These are phyloP conservation scores for Leiothrix lutea DNA, from an alignment of 2,113 vertebrate species.

Conservation along the genomic window DNA sequence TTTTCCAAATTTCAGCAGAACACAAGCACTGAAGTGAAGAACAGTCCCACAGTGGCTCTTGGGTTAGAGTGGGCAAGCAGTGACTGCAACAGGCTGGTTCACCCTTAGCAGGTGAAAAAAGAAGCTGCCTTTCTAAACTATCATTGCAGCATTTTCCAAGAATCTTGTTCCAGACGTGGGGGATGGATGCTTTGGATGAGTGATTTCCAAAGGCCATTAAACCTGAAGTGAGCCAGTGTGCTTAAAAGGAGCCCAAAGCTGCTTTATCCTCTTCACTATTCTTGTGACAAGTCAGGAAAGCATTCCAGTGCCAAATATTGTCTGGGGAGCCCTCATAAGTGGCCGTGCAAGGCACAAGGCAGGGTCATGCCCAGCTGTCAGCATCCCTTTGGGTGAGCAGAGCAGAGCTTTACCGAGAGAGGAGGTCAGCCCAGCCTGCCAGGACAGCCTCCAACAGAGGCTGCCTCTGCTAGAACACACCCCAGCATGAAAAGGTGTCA, in stretches of 20 bases:
- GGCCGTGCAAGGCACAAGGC: not conserved
- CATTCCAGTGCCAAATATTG: not conserved
- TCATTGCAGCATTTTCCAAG: not conserved
- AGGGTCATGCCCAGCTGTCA: rapidly evolving
- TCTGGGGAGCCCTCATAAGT: not conserved
- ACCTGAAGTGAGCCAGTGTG: rapidly evolving
- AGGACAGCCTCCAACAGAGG: not conserved
- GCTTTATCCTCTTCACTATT: not conserved
- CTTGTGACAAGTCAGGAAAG: not conserved
- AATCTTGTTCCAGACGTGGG: not conserved
- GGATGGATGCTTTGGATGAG: not conserved
- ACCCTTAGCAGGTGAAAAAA: not conserved
- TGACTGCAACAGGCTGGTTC: not conserved
- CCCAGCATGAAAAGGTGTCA: rapidly evolving
- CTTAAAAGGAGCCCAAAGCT: not conserved
- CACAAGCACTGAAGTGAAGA: rapidly evolving
- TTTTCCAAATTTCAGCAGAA: not conserved
- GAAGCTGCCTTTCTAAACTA: not conserved
- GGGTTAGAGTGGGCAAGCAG: not conserved
- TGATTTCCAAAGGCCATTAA: not conserved
- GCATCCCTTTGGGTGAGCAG: not conserved
- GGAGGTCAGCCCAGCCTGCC: not conserved
- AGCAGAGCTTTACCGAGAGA: not conserved
- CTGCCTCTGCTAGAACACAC: not conserved
- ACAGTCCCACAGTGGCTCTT: not conserved